Percentiles rank a stretch among this genome's conserved stretches.
phyloP scores from a whole-genome alignment of 1,140 invertebrate species.

The Antheraea pernyi region DNA sequence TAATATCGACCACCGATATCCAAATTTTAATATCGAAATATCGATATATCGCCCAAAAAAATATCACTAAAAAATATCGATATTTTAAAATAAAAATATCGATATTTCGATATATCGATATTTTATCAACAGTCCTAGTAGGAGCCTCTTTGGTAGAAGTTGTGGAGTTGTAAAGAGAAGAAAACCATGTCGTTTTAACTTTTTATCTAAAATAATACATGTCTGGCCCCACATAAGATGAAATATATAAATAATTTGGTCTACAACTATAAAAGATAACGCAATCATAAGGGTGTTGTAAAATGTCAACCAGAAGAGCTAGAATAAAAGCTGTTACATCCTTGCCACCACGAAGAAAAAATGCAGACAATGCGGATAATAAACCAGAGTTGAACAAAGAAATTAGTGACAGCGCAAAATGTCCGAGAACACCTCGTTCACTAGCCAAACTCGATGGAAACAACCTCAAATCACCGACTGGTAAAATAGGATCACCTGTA shows the following conservation, averaged over 20 bases:
- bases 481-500: background rate
- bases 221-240: background rate
- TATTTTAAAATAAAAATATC: no score
- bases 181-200: no score
- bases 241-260: background rate
- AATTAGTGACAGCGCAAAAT: slow-evolving; percentile 34
- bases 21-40: no score
- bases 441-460: background rate
- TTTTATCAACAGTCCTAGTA: no score
- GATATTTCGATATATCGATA: no score
- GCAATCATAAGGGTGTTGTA: background rate
- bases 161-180: no score
- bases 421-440: slow-evolving; percentile 20
- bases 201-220: background rate
- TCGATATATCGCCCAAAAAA: no score
- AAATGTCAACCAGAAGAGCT: slow-evolving; percentile 69
- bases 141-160: no score
- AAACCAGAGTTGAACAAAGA: slow-evolving; percentile 34
- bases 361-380: slow-evolving; percentile 43
- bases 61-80: no score
- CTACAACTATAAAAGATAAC: background rate
- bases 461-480: background rate
- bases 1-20: no score
- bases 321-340: slow-evolving; percentile 71
- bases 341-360: slow-evolving; percentile 64